Conservation (phyloP, 2,888 invertebrate genomes). For the Loripinus fragilis region DNA sequence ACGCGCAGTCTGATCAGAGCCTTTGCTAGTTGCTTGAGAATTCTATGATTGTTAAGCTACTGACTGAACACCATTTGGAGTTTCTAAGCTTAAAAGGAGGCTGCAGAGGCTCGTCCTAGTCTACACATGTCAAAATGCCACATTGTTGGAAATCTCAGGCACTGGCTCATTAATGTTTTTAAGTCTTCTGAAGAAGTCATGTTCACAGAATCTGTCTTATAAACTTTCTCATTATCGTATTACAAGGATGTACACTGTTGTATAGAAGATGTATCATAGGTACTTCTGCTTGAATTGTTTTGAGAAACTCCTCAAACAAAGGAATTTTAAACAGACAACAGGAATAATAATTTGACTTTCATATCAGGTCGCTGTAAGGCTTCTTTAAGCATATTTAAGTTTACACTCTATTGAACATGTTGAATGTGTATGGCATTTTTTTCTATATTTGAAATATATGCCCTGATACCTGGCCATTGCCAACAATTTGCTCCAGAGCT, state of each 20-base stretch:
- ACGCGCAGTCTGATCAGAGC: too few species aligned
- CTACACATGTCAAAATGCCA: too few species aligned
- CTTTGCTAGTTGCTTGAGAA: too few species aligned
- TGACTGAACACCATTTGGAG: too few species aligned
- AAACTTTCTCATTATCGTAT: slow-evolving; percentile 33
- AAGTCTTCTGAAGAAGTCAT: slow-evolving; percentile 18
- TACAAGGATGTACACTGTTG: slow-evolving; percentile 65
- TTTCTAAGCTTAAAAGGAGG: too few species aligned
- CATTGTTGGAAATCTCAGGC: too few species aligned
- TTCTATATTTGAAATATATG: not conserved
- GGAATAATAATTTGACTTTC: slow-evolving; percentile 8
- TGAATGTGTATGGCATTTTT: not conserved
- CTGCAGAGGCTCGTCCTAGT: too few species aligned
- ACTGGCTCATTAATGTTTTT: too few species aligned
- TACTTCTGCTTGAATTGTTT: slow-evolving; percentile 27
- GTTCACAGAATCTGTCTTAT: slow-evolving; percentile 18
- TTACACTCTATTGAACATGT: not conserved
- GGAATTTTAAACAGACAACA: slow-evolving; percentile 27
- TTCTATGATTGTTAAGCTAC: too few species aligned
- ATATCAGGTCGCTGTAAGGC: not conserved
- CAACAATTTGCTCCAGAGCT: not conserved
- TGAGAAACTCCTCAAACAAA: slow-evolving; percentile 40
- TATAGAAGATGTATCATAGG: slow-evolving; percentile 76
- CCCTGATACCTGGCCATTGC: slow-evolving; percentile 13
- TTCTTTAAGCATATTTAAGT: not conserved